Conservation (phyloP, 2,113 vertebrate species). For the Corythornis cristatus region DNA sequence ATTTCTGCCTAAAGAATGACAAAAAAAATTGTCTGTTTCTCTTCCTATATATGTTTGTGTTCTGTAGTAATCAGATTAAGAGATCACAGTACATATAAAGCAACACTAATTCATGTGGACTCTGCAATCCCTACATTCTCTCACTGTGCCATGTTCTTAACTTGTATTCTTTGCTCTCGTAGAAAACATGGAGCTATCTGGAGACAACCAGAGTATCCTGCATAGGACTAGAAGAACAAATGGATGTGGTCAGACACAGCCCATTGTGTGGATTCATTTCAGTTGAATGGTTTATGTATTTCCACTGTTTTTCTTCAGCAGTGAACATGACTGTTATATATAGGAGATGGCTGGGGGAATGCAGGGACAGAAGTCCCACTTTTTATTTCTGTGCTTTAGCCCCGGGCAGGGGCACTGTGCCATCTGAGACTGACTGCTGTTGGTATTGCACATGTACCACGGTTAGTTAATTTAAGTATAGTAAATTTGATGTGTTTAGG, state of each 20-base stretch:
- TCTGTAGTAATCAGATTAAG: background rate
- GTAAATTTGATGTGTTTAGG: background rate
- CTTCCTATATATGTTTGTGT: background rate
- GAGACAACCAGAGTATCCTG: background rate
- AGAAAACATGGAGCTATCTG: background rate
- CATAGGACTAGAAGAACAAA: background rate
- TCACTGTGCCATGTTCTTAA: background rate
- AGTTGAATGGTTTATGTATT: background rate
- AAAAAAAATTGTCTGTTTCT: background rate
- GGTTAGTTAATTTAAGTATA: background rate
- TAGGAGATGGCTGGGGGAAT: background rate
- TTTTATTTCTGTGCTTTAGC: background rate
- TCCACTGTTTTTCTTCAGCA: background rate
- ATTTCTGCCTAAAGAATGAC: background rate
- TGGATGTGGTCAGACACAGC: background rate
- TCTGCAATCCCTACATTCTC: background rate
- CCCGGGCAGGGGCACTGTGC: background rate
- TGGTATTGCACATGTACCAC: background rate
- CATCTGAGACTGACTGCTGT: background rate
- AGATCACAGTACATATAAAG: background rate
- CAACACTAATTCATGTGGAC: background rate
- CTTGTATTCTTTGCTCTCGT: background rate
- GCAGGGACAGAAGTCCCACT: background rate
- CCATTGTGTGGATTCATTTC: background rate
- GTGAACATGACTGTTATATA: rapidly evolving